Evolutionary conservation across 2,113 vertebrate species (phyloP).

Genomic region (Protobothrops mucrosquamatus): DNA sequence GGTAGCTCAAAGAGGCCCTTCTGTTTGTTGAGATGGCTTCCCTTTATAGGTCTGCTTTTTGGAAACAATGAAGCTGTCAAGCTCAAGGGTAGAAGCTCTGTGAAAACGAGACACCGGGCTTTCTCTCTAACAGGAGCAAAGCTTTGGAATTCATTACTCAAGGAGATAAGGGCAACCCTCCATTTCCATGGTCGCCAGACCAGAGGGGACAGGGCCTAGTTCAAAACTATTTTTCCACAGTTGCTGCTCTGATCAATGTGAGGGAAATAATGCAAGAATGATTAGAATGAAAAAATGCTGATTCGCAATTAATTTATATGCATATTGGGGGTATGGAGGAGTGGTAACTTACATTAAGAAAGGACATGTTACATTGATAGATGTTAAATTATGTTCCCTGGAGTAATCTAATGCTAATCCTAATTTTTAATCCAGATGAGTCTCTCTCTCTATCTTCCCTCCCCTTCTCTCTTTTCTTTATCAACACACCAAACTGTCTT

Average conservation of each 20-base stretch:
- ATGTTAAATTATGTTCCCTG: not conserved
- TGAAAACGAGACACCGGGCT: slow-evolving; percentile 23
- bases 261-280: not conserved
- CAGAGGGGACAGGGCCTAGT: not conserved
- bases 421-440: not conserved
- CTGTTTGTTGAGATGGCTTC: slow-evolving; percentile 25
- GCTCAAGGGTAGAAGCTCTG: slow-evolving; percentile 20
- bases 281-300: not conserved
- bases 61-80: slow-evolving; percentile 42
- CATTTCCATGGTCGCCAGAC: not conserved
- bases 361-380: not conserved
- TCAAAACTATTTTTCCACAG: not conserved
- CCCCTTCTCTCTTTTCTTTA: not conserved
- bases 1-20: slow-evolving; percentile 11
- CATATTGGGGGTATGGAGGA: not conserved
- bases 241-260: not conserved
- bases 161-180: slow-evolving; percentile 13
- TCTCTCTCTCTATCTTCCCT: not conserved
- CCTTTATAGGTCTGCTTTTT: not conserved
- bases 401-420: not conserved
- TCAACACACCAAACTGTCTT: not conserved
- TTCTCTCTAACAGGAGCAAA: slow-evolving; percentile 14
- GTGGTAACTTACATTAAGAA: not conserved
- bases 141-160: slow-evolving; percentile 34
- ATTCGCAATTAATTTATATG: not conserved